Conservation (phyloP, 2,888 invertebrate genomes). For the Pristionchus exspectatus region DNA sequence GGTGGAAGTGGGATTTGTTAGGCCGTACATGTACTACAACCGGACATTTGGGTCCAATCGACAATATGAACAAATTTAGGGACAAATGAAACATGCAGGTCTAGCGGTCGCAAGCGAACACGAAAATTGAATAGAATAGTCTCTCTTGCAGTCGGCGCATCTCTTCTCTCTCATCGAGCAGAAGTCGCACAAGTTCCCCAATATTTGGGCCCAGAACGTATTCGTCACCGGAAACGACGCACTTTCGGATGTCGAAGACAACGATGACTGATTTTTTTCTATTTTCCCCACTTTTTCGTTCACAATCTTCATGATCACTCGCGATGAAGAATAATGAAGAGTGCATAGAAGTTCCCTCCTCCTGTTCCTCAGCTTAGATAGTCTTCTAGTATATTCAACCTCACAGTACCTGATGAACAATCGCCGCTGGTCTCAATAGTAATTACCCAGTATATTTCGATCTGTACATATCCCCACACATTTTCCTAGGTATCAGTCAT, state of each 20-base stretch:
- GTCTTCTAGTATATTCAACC: too few species aligned
- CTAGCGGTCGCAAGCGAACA: too few species aligned
- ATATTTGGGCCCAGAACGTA: neutral
- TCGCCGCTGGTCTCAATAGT: conserved; percentile 21
- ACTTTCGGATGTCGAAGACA: conserved; percentile 48
- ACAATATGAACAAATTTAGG: too few species aligned
- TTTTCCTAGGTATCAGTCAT: conserved; percentile 20
- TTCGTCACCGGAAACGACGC: conserved; percentile 55
- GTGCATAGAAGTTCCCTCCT: too few species aligned
- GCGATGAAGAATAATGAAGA: too few species aligned
- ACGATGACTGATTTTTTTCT: neutral
- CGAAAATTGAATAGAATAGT: neutral
- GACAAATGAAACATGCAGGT: too few species aligned
- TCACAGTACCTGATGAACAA: neutral
- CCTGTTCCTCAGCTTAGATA: too few species aligned
- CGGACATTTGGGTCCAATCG: too few species aligned
- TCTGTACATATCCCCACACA: conserved; percentile 19
- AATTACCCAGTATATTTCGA: conserved; percentile 5
- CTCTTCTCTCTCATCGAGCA: conserved; percentile 22
- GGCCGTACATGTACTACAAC: too few species aligned
- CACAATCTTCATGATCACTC: neutral
- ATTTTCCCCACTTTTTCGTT: neutral
- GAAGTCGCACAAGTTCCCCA: conserved; percentile 1
- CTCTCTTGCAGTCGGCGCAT: neutral
- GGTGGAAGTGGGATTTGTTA: too few species aligned